Evolutionary conservation across 2,113 vertebrate species (phyloP).

Genomic region (Nycticebus coucang): DNA sequence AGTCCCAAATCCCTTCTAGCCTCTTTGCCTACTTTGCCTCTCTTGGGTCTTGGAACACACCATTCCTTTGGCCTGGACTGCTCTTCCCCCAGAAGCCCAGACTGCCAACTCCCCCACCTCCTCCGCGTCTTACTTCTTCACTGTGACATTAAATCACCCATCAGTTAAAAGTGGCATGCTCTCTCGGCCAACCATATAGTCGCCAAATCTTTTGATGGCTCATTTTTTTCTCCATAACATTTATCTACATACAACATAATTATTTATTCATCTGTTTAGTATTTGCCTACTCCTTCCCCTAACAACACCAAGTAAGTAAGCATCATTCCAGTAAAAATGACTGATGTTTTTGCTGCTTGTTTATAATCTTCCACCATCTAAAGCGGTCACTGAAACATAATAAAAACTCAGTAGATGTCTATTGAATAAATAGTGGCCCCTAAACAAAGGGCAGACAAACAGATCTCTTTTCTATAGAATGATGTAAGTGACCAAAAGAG

Average conservation of each 20-base stretch:
- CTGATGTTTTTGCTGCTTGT: neutral
- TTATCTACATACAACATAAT: neutral
- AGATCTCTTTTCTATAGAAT: neutral
- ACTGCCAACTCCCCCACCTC: neutral
- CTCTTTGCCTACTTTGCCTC: neutral
- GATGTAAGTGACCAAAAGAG: neutral
- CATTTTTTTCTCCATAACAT: neutral
- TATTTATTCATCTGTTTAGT: conserved; percentile 8
- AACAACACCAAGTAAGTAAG: neutral
- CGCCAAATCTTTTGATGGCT: neutral
- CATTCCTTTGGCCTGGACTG: neutral
- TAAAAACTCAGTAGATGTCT: neutral
- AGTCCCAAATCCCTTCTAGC: neutral
- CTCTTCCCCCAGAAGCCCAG: neutral
- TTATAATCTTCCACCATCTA: neutral
- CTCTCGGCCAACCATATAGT: neutral
- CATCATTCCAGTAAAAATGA: neutral
- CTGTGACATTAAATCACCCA: neutral
- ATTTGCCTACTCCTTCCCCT: neutral
- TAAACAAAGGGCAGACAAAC: neutral
- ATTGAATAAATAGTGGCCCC: neutral
- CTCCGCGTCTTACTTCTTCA: neutral
- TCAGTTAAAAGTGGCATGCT: neutral
- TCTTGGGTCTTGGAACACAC: neutral
- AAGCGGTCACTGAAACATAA: neutral